These are phyloP conservation scores for Serrognathus titanus DNA, from an alignment of 2,888 invertebrate genomes.

Conservation along the genomic window DNA sequence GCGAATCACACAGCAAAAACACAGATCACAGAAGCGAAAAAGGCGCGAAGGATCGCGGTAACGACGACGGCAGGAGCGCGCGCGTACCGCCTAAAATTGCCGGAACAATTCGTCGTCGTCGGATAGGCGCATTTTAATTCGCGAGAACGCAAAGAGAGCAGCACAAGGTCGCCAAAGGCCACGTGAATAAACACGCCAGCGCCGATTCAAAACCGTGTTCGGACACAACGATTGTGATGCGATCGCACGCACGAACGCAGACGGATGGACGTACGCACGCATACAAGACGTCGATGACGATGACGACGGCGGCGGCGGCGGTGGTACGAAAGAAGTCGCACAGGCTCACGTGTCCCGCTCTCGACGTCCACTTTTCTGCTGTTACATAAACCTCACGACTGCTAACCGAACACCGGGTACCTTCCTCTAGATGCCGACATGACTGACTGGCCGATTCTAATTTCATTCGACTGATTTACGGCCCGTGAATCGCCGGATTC, in stretches of 20 bases:
- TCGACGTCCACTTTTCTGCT: slow-evolving; percentile 7
- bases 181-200: slow-evolving; percentile 18
- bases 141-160: slow-evolving; percentile 12
- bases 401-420: slow-evolving; percentile 3
- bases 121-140: background rate
- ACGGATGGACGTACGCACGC: background rate
- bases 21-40: background rate
- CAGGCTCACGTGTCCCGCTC: slow-evolving; percentile 1
- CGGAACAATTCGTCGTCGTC: background rate
- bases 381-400: slow-evolving; percentile 7
- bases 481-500: slow-evolving; percentile 13
- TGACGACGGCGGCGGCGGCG: background rate
- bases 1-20: background rate
- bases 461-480: slow-evolving; percentile 20
- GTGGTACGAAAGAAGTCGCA: background rate
- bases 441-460: slow-evolving; percentile 25
- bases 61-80: background rate
- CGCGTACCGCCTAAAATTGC: slow-evolving; percentile 1
- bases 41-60: background rate
- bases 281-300: background rate
- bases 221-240: slow-evolving; percentile 1
- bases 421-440: slow-evolving; percentile 22
- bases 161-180: slow-evolving; percentile 24
- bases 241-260: background rate
- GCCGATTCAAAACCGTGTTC: slow-evolving; percentile 21